Conservation (phyloP, 2,797 vertebrate genomes). For the Macropodus opercularis region DNA sequence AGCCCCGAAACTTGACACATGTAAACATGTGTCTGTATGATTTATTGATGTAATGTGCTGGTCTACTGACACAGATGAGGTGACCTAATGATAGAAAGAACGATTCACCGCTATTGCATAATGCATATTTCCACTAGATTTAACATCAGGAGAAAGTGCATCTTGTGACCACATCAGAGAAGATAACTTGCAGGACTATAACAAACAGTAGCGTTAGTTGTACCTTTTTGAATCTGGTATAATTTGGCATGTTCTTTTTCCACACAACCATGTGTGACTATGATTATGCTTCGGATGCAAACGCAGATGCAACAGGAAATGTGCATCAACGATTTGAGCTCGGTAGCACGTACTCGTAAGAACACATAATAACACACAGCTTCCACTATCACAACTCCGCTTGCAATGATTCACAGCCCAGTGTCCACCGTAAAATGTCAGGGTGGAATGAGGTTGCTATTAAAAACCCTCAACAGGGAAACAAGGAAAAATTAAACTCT, state of each 20-base stretch:
- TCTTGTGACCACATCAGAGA: background rate
- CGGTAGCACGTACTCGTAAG: slow-evolving; percentile 1
- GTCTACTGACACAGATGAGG: background rate
- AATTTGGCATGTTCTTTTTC: too few relatives aligned
- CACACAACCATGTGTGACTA: too few relatives aligned
- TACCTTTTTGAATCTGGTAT: background rate
- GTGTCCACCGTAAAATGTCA: slow-evolving; percentile 57
- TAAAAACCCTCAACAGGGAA: slow-evolving; percentile 48
- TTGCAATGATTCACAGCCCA: slow-evolving; percentile 41
- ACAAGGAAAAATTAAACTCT: slow-evolving; percentile 17
- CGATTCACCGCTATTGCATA: background rate
- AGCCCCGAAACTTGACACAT: too few relatives aligned
- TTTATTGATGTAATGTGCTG: too few relatives aligned
- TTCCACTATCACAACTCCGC: slow-evolving; percentile 20
- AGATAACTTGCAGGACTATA: background rate
- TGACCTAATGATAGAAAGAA: background rate
- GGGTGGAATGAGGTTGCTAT: slow-evolving; percentile 48
- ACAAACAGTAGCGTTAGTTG: background rate
- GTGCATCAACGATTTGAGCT: background rate
- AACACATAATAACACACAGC: background rate
- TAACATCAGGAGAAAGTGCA: background rate
- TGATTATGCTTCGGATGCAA: slow-evolving; percentile 14
- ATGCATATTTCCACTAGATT: background rate
- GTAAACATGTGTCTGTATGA: too few relatives aligned
- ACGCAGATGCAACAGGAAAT: slow-evolving; percentile 20